Base-by-base conservation (phyloP, 1,140 invertebrate genomes). In the Lanistes nyassanus region DNA sequence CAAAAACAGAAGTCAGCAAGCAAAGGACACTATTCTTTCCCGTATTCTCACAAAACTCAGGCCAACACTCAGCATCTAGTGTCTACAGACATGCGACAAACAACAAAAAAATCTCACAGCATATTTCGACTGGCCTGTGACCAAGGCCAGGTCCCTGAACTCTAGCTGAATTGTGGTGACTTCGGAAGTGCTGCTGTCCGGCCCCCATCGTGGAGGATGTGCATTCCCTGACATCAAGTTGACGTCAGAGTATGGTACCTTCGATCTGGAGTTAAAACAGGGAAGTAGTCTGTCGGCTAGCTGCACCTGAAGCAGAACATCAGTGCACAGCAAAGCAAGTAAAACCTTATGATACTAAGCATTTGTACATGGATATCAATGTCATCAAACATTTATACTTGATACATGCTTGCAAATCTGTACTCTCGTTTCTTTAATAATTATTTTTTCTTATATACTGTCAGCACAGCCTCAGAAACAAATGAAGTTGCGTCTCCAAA, bases 261-360 rank as follows among this genome's bases (percentile, higher is more conserved):
- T 97, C 23, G 97, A 99, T 55, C 95, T 95, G 9, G 97, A 98
- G 80, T 98, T 94, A 90, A 99, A 99, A 58, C 97, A 97, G 2
- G 98, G 98, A 78, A 99, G 90, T 78, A 99, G 91, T 79, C 96
- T 94, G 79, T 97, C 94, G 0, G 96, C 98, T 36, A 99, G 93
- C 80, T 97, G 93, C 76, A 93, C 78, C 88, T 89, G 80, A 64
- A 68, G 74, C 42, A 34, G 9, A 65, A 47, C 42, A 47, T 9
- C 42, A 47, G 5, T 47, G 42, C 5, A 0, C 1, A 16, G 9
- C 42, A 47, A 47, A n/a, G n/a, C n/a, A n/a, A n/a, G n/a, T n/a
- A n/a, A n/a, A n/a, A n/a, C n/a, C n/a, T n/a, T n/a, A n/a, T n/a
- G n/a, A n/a, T n/a, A n/a, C n/a, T n/a, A n/a, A n/a, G n/a, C n/a